A percentile compares a stretch with the other conserved stretches of the same genome.
These are phyloP conservation scores for Brachycybe producta DNA, from an alignment of 2,888 invertebrate species.

Conservation along the genomic window DNA sequence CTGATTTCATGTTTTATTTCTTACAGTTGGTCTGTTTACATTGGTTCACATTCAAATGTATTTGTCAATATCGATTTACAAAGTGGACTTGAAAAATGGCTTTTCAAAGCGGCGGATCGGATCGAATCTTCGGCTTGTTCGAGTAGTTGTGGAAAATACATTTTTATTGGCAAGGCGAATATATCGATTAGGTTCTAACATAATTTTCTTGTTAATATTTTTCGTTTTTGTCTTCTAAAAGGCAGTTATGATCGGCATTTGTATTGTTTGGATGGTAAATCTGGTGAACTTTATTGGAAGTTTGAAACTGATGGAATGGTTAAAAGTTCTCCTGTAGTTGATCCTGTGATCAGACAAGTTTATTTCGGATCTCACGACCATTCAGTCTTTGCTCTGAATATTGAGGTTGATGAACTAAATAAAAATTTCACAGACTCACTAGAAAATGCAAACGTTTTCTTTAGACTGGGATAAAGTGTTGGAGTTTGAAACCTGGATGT, in stretches of 20 bases:
- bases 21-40: slow-evolving; percentile 35
- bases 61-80: slow-evolving; percentile 46
- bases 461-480: slow-evolving; percentile 25
- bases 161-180: slow-evolving; percentile 48
- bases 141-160: slow-evolving; percentile 35
- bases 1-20: not conserved
- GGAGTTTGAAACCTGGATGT: slow-evolving; percentile 33
- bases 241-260: slow-evolving; percentile 60
- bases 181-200: slow-evolving; percentile 20
- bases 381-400: slow-evolving; percentile 45
- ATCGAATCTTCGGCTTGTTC: slow-evolving; percentile 52
- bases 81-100: slow-evolving; percentile 39
- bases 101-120: slow-evolving; percentile 45
- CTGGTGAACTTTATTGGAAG: slow-evolving; percentile 47
- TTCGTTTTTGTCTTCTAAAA: slow-evolving; percentile 25
- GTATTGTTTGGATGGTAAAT: slow-evolving; percentile 47
- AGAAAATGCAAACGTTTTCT: slow-evolving; percentile 1
- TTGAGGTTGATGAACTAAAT: slow-evolving; percentile 37
- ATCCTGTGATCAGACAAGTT: slow-evolving; percentile 39
- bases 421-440: not conserved
- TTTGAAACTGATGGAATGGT: slow-evolving; percentile 48
- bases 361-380: slow-evolving; percentile 62
- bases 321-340: slow-evolving; percentile 47
- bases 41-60: slow-evolving; percentile 62
- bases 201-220: slow-evolving; percentile 1